Percentiles rank a stretch among this genome's conserved stretches.
phyloP scores from a whole-genome alignment of 2,888 invertebrate species.

The Geotrupes spiniger region DNA sequence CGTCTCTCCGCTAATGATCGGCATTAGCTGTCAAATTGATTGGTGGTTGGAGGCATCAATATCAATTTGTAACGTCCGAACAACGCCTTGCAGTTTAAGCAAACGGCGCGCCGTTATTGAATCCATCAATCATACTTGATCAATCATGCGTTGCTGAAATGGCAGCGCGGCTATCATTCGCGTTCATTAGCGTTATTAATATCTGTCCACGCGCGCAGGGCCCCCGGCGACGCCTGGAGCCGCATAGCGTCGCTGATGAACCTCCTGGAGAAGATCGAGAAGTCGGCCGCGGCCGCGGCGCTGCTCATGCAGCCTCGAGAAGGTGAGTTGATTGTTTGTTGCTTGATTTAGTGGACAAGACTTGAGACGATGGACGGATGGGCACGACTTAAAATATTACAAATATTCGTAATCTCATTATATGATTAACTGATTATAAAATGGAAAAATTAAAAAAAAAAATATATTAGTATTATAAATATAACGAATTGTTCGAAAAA shows the following conservation, averaged over 20 bases:
- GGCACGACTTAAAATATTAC: no score
- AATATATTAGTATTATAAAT: no score
- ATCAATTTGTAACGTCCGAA: constrained; percentile 1
- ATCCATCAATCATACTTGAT: constrained; percentile 22
- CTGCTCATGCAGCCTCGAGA: constrained; percentile 47
- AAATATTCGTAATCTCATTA: no score
- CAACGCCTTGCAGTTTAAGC: background rate
- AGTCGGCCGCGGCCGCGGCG: constrained; percentile 40
- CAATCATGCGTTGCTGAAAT: constrained; percentile 16
- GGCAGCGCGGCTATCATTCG: constrained; percentile 16
- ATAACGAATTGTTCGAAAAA: no score
- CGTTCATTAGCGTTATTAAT: constrained; percentile 26
- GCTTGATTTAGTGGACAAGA: no score
- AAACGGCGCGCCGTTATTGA: constrained; percentile 8
- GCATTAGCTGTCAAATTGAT: background rate
- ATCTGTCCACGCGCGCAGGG: constrained; percentile 50
- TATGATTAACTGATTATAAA: no score
- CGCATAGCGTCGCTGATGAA: constrained; percentile 76
- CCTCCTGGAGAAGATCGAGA: constrained; percentile 66
- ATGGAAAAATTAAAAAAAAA: no score
- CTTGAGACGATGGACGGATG: no score
- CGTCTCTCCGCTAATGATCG: no score
- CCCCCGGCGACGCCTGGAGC: constrained; percentile 75
- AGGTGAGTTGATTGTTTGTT: constrained; percentile 47
- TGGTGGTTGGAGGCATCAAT: constrained; percentile 1